A percentile compares a stretch with the other conserved stretches of the same genome.
These are phyloP conservation scores for Galeopsomyia nigrocyanea DNA, from an alignment of 2,888 invertebrate species.

Conservation along the genomic window DNA sequence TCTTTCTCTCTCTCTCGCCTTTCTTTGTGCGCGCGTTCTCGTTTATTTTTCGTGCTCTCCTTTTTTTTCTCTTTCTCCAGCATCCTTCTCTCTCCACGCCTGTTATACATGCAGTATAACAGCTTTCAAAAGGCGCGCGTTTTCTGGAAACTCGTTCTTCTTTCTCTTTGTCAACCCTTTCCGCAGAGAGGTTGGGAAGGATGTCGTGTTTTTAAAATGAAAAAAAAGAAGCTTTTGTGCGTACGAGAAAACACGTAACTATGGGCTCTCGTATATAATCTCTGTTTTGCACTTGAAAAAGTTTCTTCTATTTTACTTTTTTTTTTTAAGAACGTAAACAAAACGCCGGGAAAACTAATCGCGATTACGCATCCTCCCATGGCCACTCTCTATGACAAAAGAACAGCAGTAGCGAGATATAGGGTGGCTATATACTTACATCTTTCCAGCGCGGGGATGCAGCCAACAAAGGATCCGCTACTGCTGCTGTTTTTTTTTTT, in stretches of 20 bases:
- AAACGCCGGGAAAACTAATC: conserved; percentile 21
- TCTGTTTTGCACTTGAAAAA: not conserved
- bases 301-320: conserved; percentile 6
- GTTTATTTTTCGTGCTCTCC: conserved; percentile 42
- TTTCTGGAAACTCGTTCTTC: conserved; percentile 42
- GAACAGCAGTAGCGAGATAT: not conserved
- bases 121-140: conserved; percentile 37
- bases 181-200: too few relatives aligned
- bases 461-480: not conserved
- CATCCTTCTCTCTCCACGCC: conserved; percentile 16
- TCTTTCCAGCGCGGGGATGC: too few relatives aligned
- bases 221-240: too few relatives aligned
- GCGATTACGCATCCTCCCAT: conserved; percentile 43
- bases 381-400: conserved; percentile 24
- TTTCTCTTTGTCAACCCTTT: not conserved
- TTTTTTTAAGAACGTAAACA: not conserved
- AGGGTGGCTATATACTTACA: not conserved
- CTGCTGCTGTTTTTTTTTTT: conserved; percentile 11
- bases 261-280: not conserved
- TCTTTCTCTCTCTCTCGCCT: conserved; percentile 26
- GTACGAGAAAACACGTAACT: not conserved
- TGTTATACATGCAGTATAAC: conserved; percentile 8
- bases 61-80: conserved; percentile 46
- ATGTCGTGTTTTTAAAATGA: too few relatives aligned
- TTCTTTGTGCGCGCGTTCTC: conserved; percentile 42